Base-by-base conservation (phyloP, 1,140 invertebrate species). In the Chrysoperla carnea region DNA sequence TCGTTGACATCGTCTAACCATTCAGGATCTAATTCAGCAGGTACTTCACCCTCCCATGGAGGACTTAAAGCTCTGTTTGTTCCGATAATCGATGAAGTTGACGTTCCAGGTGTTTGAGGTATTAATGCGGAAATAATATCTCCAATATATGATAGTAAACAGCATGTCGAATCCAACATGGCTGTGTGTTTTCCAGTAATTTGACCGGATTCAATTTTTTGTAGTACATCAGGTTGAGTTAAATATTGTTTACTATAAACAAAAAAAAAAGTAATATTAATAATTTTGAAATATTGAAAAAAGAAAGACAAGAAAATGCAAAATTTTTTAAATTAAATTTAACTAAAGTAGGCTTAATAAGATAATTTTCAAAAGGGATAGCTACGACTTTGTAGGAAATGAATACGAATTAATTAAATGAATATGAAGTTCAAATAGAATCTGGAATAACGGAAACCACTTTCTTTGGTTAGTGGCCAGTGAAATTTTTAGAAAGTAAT, bases 1-100 rank as follows among this genome's bases (percentile, higher is more conserved):
- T 94, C 88, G 44, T 82, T 79, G 9, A 72, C 72, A 44, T 92
- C 88, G 41, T 90, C 87, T 1, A 78, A 70, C 72, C 85, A 83
- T 55, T 92, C 87, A 38, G 78, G 70, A 47, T 82, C 83, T 27
- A 82, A 70, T 46, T 81, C 79, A 15, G 80, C 68, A 8, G 78
- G 75, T 6, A 76, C 67, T 8, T 84, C 82, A 37, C 78, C 76
- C 45, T 89, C 84, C 78, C 84, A 84, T 0, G 81, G 81, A 1
- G 84, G 70, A 60, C 78, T 71, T 33, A 76, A 62, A 42, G 80
- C 72, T 49, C 81, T 52, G 51, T 72, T 67, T 54, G 64, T 49
- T 33, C 54, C 46, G 45, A 52, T 9, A 56, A 49, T 40, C 64
- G 59, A 14, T 64, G 55, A 0, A 70, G 59, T 33, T 8, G 8